Base-by-base conservation (phyloP, 1,140 invertebrate species). In the Paraescarpia echinospica region DNA sequence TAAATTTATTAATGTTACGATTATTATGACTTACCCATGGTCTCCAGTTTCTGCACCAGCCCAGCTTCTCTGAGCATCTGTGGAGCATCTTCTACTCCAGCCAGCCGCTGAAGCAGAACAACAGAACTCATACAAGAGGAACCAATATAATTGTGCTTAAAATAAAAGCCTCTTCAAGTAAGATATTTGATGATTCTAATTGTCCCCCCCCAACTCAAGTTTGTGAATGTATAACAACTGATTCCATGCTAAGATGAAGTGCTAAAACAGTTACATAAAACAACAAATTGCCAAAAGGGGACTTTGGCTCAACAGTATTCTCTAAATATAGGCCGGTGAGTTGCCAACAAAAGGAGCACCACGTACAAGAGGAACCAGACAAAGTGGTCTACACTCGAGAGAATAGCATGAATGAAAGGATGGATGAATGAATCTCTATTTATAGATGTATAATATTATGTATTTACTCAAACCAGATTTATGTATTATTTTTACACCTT, bases 31-130 rank as follows among this genome's bases (percentile, higher is more conserved):
- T 77, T 77, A 90, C 90, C 35, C 90, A 93, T 48, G 31, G 35
- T 51, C 31, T 91, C 2, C n/a, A 93, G 59, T 35, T 93, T 93
- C 89, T 91, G 35, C 33, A 91, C 33, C 18, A 93, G 8, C 33
- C 92, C 92, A 35, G 89, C 89, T 31, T 59, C 59, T 33, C 92
- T 1, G 14, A 93, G 59, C 33, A 22, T 41, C 41, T 91, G 27
- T 34, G 92, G 92, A 18, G 89, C 92, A 41, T 91, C 34, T 33
- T 35, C 89, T 51, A 93, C 92, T 22, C 92, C 92, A 27, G 59
- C 41, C 33, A 33, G 34, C 33, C 34, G 4, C 92, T 93, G 92
- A 91, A 93, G 59, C 48, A 41, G 89, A 91, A 91, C 59, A 77
- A 77, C 12, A 77, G 59, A 0, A 4, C 59, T 27, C 22, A 27